phyloP scores from a whole-genome alignment of 2,797 vertebrate species.

The Momotus momota region DNA sequence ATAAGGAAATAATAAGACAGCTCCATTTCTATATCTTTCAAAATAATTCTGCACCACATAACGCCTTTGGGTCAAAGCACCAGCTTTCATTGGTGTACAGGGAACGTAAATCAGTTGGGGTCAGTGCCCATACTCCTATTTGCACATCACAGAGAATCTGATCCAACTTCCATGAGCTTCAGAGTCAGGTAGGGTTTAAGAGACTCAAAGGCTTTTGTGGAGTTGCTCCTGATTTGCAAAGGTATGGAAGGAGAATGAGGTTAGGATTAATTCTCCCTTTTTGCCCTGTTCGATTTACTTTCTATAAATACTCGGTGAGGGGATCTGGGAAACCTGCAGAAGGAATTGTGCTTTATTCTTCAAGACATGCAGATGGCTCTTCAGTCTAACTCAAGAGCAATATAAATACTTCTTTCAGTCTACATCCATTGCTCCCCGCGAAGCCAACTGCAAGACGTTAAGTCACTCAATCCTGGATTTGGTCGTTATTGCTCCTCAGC shows the following conservation, averaged over 20 bases:
- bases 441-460: background rate
- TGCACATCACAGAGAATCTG: background rate
- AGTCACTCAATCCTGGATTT: background rate
- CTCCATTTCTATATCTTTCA: background rate
- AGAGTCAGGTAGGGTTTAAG: background rate
- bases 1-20: slow-evolving; percentile 16
- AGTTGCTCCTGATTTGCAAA: background rate
- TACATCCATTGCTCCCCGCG: background rate
- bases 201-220: background rate
- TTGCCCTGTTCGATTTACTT: background rate
- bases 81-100: background rate
- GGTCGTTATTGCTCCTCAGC: background rate
- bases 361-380: background rate
- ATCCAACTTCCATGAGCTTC: background rate
- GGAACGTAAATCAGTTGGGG: background rate
- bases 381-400: background rate
- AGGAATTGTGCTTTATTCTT: background rate
- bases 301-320: background rate
- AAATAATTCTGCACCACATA: background rate
- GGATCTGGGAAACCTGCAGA: background rate
- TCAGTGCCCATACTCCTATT: background rate
- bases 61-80: background rate
- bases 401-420: background rate
- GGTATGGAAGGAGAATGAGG: background rate
- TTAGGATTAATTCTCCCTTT: background rate